phyloP scores from a whole-genome alignment of 2,888 invertebrate species.

The Oscheius sp. region DNA sequence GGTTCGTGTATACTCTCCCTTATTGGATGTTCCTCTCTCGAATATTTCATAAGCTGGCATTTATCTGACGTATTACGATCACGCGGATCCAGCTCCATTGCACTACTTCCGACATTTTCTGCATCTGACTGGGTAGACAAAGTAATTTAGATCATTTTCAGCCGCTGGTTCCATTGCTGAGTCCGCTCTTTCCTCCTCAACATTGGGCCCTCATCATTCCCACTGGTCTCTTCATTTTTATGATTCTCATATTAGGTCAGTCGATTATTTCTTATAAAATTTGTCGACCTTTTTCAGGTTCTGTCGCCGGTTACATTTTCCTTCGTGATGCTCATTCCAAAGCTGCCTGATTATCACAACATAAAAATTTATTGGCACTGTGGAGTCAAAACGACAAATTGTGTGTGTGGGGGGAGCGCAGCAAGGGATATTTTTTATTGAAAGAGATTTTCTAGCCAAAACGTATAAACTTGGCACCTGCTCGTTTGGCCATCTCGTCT shows the following conservation, averaged over 20 bases:
- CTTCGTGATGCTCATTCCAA: constrained; percentile 3
- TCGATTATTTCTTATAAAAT: too few species aligned
- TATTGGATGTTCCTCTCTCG: constrained; percentile 26
- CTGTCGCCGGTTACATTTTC: constrained; percentile 13
- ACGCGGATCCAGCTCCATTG: constrained; percentile 9
- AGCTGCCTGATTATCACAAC: constrained; percentile 22
- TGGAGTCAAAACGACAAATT: constrained; percentile 12
- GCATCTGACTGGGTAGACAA: too few species aligned
- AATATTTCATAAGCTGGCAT: constrained; percentile 17
- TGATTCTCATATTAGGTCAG: constrained; percentile 8
- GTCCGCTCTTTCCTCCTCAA: constrained; percentile 26
- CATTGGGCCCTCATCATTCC: constrained; percentile 26
- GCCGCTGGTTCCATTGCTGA: constrained; percentile 17
- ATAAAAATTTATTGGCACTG: constrained; percentile 33
- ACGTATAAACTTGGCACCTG: constrained; percentile 58
- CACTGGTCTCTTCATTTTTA: constrained; percentile 1
- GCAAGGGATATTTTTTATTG: constrained; percentile 1
- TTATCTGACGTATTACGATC: constrained; percentile 25
- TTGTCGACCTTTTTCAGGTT: constrained; percentile 1
- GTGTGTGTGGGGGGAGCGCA: constrained; percentile 19
- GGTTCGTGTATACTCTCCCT: constrained; percentile 28
- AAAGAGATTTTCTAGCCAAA: constrained; percentile 45
- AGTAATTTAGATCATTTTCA: constrained; percentile 7
- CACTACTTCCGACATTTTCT: background rate
- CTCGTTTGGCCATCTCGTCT: constrained; percentile 50